Percentiles rank a stretch among this genome's conserved stretches.
Evolutionary conservation across 2,797 vertebrate species (phyloP).

Genomic region (Acanthurus lineatus): DNA sequence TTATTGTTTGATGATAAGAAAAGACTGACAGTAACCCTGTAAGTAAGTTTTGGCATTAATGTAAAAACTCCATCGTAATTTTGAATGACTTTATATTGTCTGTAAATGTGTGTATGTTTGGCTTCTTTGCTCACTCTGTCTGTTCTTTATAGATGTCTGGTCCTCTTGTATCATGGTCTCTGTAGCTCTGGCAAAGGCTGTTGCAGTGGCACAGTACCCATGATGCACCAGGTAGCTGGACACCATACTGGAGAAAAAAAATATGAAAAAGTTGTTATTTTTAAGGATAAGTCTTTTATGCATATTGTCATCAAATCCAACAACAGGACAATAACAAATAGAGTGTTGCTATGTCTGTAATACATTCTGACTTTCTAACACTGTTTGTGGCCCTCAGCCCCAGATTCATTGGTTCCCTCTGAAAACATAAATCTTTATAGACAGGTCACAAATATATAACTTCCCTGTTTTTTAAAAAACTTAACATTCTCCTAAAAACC

Average conservation of each 20-base stretch:
- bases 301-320: not conserved
- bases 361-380: not conserved
- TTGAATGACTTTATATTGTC: not conserved
- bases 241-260: constrained; percentile 89
- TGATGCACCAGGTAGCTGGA: constrained; percentile 98
- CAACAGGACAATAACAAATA: not conserved
- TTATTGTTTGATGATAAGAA: not conserved
- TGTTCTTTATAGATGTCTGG: constrained; percentile 97
- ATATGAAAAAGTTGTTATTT: not conserved
- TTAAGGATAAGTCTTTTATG: not conserved
- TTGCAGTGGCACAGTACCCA: constrained; percentile 97
- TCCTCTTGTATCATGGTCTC: constrained; percentile 98
- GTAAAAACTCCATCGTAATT: no score
- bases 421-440: no score
- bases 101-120: not conserved
- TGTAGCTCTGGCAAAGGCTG: constrained; percentile 95
- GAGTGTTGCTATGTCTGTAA: not conserved
- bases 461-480: no score
- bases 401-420: no score
- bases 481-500: no score
- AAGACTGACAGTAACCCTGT: not conserved
- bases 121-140: constrained; percentile 93
- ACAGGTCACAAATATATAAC: no score
- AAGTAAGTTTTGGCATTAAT: not conserved
- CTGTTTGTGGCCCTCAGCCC: not conserved